A percentile compares a stretch with the other conserved stretches of the same genome.
phyloP scores from a whole-genome alignment of 2,888 invertebrate species.

The Hypomecis atomaria region DNA sequence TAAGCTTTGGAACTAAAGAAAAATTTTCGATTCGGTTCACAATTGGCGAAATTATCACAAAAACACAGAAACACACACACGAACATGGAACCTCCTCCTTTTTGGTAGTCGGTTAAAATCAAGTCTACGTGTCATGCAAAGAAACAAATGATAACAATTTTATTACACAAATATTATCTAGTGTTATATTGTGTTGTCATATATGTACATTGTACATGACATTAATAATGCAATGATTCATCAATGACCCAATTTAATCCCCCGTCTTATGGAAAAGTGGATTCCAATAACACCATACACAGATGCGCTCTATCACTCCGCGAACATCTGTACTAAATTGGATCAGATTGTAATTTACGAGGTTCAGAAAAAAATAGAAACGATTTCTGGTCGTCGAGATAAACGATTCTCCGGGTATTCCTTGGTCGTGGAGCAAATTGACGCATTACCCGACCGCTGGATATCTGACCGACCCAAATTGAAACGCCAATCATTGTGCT shows the following conservation, averaged over 20 bases:
- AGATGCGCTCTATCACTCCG: conserved; percentile 21
- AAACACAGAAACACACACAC: too few species aligned
- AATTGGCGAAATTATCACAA: too few species aligned
- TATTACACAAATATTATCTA: too few species aligned
- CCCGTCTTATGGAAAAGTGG: background rate
- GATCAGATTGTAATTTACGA: conserved; percentile 49
- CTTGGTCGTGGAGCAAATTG: conserved; percentile 53
- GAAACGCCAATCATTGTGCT: conserved; percentile 70
- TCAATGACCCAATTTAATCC: background rate
- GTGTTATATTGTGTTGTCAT: too few species aligned
- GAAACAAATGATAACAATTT: too few species aligned
- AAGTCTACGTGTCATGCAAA: too few species aligned
- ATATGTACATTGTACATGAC: too few species aligned
- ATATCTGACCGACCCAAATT: conserved; percentile 63
- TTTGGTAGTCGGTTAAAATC: too few species aligned
- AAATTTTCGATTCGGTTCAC: too few species aligned
- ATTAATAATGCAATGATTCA: too few species aligned
- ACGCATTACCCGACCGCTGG: conserved; percentile 54
- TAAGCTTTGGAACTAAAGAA: too few species aligned
- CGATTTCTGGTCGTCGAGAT: conserved; percentile 43
- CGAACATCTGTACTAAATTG: conserved; percentile 44
- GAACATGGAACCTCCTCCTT: too few species aligned
- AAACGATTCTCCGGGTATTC: conserved; percentile 46
- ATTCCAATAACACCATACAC: background rate
- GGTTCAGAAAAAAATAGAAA: conserved; percentile 47